Evolutionary conservation across 2,797 vertebrate genomes (phyloP).

Genomic region (Poecilia picta): DNA sequence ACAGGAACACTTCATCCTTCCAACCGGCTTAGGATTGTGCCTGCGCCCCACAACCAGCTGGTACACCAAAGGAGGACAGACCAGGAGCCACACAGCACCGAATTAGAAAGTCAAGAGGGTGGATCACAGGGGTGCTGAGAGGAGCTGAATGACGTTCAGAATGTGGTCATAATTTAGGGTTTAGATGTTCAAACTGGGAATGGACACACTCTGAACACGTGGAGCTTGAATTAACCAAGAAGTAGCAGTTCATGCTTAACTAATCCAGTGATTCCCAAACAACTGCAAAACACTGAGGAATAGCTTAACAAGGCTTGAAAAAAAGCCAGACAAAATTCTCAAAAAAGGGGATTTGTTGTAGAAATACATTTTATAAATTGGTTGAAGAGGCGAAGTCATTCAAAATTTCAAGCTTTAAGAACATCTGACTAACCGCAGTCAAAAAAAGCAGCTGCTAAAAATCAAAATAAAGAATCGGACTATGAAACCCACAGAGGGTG

Average conservation of each 20-base stretch:
- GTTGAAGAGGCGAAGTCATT: not conserved
- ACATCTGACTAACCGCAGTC: not conserved
- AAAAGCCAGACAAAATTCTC: not conserved
- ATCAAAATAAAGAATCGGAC: not conserved
- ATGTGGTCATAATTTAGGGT: conserved; percentile 44
- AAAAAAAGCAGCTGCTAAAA: not conserved
- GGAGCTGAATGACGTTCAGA: conserved; percentile 34
- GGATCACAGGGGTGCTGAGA: conserved; percentile 56
- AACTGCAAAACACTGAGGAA: not conserved
- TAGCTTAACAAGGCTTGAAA: not conserved
- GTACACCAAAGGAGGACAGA: conserved; percentile 43
- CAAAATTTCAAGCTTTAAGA: not conserved
- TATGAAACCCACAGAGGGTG: not conserved
- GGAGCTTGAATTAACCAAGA: conserved; percentile 10
- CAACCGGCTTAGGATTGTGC: conserved; percentile 29
- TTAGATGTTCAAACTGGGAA: conserved; percentile 17
- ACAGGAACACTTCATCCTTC: conserved; percentile 28
- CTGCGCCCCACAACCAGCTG: conserved; percentile 47
- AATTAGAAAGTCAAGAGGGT: conserved; percentile 56
- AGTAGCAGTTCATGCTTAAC: not conserved
- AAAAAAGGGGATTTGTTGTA: not conserved
- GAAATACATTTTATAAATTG: not conserved
- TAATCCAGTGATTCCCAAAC: conserved; percentile 10
- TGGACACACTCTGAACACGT: conserved; percentile 24
- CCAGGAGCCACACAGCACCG: conserved; percentile 46